These are phyloP conservation scores for Acanthococcus lagerstroemiae DNA, from an alignment of 2,888 invertebrate species.

Conservation along the genomic window DNA sequence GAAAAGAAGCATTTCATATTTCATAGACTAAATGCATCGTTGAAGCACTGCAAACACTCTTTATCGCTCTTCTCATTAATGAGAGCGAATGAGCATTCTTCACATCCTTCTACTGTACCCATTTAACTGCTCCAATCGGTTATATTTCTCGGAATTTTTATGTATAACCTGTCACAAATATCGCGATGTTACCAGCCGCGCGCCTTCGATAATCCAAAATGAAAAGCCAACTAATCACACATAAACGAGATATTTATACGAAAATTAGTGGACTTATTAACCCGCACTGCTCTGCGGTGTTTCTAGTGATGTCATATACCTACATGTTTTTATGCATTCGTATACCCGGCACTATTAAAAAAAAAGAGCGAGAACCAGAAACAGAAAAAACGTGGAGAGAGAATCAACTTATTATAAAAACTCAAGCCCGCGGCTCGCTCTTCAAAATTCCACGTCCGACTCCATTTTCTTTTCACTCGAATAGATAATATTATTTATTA, in stretches of 20 bases:
- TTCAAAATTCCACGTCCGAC: conserved; percentile 22
- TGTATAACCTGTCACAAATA: too few species aligned
- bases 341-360: too few species aligned
- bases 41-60: too few species aligned
- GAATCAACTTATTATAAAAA: conserved; percentile 5
- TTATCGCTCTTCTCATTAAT: too few species aligned
- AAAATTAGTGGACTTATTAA: conserved; percentile 12
- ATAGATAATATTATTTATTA: conserved; percentile 20
- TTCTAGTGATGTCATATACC: conserved; percentile 18
- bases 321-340: too few species aligned
- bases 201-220: background rate
- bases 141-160: too few species aligned
- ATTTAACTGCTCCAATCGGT: too few species aligned
- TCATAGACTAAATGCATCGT: too few species aligned
- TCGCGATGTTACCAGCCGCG: too few species aligned
- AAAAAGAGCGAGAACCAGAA: background rate
- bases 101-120: too few species aligned
- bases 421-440: conserved; percentile 13
- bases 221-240: background rate
- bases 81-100: too few species aligned
- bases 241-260: conserved; percentile 13
- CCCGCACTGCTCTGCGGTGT: background rate
- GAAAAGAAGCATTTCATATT: too few species aligned
- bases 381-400: conserved; percentile 13
- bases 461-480: conserved; percentile 23